A percentile compares a stretch with the other conserved stretches of the same genome.
Conservation (phyloP, 2,888 invertebrate species). For the Erpobdella octoculata region DNA sequence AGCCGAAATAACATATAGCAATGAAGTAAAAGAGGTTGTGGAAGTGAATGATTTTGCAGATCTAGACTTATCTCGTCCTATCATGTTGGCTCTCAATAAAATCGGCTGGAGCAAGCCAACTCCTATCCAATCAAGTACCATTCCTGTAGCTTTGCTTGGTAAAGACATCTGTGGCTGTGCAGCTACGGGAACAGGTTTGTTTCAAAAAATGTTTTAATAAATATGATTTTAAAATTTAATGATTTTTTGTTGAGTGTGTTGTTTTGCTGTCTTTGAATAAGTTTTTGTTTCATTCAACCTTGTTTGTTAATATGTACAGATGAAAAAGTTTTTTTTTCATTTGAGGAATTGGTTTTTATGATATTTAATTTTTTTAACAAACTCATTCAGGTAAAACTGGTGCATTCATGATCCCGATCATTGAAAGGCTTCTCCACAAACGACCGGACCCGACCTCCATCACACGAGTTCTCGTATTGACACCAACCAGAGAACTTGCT, state of each 20-base stretch:
- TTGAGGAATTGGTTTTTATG: not conserved
- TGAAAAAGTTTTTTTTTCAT: too few relatives aligned
- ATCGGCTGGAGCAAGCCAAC: slow-evolving; percentile 88
- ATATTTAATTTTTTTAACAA: not conserved
- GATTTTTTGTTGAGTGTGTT: too few relatives aligned
- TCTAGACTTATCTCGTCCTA: slow-evolving; percentile 89
- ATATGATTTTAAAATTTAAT: too few relatives aligned
- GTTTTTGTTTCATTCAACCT: too few relatives aligned
- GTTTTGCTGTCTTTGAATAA: too few relatives aligned
- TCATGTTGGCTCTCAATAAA: slow-evolving; percentile 78
- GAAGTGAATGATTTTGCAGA: slow-evolving; percentile 55
- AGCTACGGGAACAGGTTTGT: slow-evolving; percentile 73
- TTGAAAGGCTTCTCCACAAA: slow-evolving; percentile 83
- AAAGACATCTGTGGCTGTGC: slow-evolving; percentile 96
- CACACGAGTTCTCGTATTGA: slow-evolving; percentile 80
- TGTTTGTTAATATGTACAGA: too few relatives aligned
- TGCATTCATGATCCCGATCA: slow-evolving; percentile 92
- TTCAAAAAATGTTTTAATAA: too few relatives aligned
- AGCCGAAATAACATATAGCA: too few relatives aligned
- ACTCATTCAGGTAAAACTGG: slow-evolving; percentile 85
- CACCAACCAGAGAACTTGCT: slow-evolving; percentile 92
- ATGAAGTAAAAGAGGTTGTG: slow-evolving; percentile 37
- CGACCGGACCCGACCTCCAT: slow-evolving; percentile 60
- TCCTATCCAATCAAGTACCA: slow-evolving; percentile 88
- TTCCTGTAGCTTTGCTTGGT: slow-evolving; percentile 83